phyloP scores from a whole-genome alignment of 1,140 invertebrate species.

The Gonatopus flavifemur region DNA sequence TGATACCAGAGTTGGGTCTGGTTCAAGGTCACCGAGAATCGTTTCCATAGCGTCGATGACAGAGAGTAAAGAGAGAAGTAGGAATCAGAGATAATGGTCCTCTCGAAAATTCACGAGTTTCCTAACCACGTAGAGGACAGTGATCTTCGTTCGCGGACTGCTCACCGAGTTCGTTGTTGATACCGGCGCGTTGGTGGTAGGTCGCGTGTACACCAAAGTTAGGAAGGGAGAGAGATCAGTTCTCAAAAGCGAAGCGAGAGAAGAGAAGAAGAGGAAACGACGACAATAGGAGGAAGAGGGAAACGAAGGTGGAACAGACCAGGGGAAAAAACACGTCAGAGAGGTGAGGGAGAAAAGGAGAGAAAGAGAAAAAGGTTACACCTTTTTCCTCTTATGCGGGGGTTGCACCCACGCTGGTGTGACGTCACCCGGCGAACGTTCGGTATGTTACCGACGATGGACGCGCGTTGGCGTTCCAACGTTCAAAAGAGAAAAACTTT shows the following conservation, averaged over 20 bases:
- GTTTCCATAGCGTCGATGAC: too few relatives aligned
- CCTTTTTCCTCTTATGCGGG: conserved; percentile 34
- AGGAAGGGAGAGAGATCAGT: not conserved
- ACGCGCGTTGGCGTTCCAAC: conserved; percentile 28
- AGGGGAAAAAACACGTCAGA: conserved; percentile 6
- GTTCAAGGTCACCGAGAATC: too few relatives aligned
- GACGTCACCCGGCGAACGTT: conserved; percentile 51
- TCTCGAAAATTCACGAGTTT: too few relatives aligned
- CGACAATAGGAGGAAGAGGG: not conserved
- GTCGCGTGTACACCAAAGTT: not conserved
- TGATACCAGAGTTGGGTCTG: too few relatives aligned
- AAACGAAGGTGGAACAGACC: not conserved
- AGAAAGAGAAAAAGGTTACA: conserved; percentile 7
- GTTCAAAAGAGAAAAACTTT: conserved; percentile 12
- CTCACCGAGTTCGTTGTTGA: not conserved
- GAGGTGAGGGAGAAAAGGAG: not conserved
- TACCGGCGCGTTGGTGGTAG: too few relatives aligned
- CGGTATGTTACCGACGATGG: conserved; percentile 42
- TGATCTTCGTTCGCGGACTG: too few relatives aligned
- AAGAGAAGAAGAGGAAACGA: not conserved
- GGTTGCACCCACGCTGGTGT: conserved; percentile 51
- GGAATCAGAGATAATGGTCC: too few relatives aligned
- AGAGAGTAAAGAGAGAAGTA: conserved; percentile 11
- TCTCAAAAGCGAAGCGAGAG: not conserved
- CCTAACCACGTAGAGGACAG: too few relatives aligned